Percentiles rank a stretch among this genome's conserved stretches.
Evolutionary conservation across 2,888 invertebrate species (phyloP).

Genomic region (Ditula angustiorana): DNA sequence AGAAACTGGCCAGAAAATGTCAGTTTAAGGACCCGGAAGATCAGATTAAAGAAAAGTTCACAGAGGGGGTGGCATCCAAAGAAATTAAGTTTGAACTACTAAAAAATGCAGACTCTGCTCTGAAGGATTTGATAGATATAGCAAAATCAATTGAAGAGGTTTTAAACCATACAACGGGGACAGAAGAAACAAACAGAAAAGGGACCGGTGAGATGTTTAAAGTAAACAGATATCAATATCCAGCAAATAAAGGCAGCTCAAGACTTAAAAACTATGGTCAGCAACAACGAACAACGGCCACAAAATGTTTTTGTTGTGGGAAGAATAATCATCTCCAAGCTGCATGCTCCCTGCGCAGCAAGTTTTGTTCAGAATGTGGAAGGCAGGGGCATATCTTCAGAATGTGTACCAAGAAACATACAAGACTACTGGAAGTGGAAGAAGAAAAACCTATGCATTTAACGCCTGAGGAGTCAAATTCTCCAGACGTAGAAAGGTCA

Average conservation of each 20-base stretch:
- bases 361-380: not conserved
- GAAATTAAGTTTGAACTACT: not conserved
- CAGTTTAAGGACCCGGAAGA: slow-evolving; percentile 29
- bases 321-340: not conserved
- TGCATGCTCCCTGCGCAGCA: not conserved
- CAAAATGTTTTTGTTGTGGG: not conserved
- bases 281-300: not conserved
- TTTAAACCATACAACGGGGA: too few relatives aligned
- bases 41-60: slow-evolving; percentile 43
- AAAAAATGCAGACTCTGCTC: not conserved
- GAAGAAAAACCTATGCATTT: not conserved
- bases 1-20: not conserved
- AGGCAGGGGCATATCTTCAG: not conserved
- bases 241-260: not conserved
- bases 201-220: not conserved
- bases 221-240: too few relatives aligned
- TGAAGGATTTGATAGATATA: not conserved
- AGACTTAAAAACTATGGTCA: not conserved
- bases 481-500: not conserved
- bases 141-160: not conserved
- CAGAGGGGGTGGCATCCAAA: not conserved
- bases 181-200: not conserved
- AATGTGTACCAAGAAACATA: not conserved
- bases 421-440: not conserved
- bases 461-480: too few relatives aligned